Evolutionary conservation across 2,888 invertebrate species (phyloP), one percentile per base, ranked within the genome.

Genomic region (Ellobium chinense): DNA sequence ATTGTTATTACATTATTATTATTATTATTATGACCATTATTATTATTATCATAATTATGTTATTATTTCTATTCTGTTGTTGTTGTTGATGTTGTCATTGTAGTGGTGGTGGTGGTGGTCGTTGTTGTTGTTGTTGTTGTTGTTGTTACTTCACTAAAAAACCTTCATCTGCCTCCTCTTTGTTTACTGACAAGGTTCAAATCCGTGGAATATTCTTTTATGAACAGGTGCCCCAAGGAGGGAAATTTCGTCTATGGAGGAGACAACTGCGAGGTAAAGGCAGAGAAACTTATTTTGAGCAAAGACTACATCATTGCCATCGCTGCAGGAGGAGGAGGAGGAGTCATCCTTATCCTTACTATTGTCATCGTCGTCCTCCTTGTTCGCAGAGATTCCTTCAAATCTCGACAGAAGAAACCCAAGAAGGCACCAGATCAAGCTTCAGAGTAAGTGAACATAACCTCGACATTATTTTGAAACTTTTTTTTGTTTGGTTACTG

Each of bases 261-360:
- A 3, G 58, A 72, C 7, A 7, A 4, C 14, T 82, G 82, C 27
- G 66, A 70, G 24, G 27, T 34, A 24, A 75, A 73, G 46, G 68
- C 66, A 0, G 82, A 82, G 21, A 79, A 72, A n/a, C 58, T 82
- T 54, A 54, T 18, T 1, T 54, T 79, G 29, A 27, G 34, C 14
- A 79, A 65, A 14, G 58, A 56, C 34, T 31, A 63, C 60, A 79
- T 82, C 31, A 82, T 82, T 29, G 82, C 54, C 79, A 82, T 82
- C 12, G 75, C 79, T 31, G 58, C 24, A 9, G 82, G 82, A 1
- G 34, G 29, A 7, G 82, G 82, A 18, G 82, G 82, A 0, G 82
- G 72, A n/a, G 29, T 82, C 36, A 46, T 82, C 21, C n/a, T 79
- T n/a, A 60, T 82, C 31, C 62, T 82, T 3, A 3, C 65, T 27